phyloP scores from a whole-genome alignment of 2,888 invertebrate species.

The Troilus luridus region DNA sequence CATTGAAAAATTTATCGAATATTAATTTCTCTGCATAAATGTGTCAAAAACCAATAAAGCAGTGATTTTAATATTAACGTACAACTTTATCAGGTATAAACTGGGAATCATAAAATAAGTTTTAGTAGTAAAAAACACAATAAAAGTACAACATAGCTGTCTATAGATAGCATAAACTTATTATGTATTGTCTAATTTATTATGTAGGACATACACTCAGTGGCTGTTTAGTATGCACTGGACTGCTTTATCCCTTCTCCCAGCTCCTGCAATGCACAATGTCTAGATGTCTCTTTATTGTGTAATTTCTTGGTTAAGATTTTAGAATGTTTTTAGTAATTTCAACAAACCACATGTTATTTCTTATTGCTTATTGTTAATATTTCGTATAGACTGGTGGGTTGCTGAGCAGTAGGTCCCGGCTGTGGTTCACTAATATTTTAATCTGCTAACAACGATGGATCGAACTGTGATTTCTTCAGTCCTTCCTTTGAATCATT shows the following conservation, averaged over 20 bases:
- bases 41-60: too few relatives aligned
- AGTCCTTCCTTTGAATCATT: too few relatives aligned
- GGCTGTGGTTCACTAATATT: too few relatives aligned
- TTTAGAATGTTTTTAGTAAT: neutral
- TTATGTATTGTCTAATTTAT: neutral
- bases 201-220: neutral
- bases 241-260: neutral
- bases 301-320: neutral
- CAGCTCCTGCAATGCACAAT: neutral
- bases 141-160: neutral
- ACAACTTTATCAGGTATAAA: neutral
- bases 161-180: neutral
- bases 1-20: too few relatives aligned
- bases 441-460: too few relatives aligned
- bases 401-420: too few relatives aligned
- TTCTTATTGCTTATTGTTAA: neutral
- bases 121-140: neutral
- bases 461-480: too few relatives aligned
- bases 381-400: too few relatives aligned
- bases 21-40: too few relatives aligned
- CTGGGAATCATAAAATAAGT: neutral
- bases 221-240: slow-evolving; percentile 6
- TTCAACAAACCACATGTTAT: neutral
- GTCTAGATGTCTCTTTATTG: neutral
- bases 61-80: too few relatives aligned